Base-by-base conservation (phyloP, 2,797 vertebrate species). In the Sciaenops ocellatus region DNA sequence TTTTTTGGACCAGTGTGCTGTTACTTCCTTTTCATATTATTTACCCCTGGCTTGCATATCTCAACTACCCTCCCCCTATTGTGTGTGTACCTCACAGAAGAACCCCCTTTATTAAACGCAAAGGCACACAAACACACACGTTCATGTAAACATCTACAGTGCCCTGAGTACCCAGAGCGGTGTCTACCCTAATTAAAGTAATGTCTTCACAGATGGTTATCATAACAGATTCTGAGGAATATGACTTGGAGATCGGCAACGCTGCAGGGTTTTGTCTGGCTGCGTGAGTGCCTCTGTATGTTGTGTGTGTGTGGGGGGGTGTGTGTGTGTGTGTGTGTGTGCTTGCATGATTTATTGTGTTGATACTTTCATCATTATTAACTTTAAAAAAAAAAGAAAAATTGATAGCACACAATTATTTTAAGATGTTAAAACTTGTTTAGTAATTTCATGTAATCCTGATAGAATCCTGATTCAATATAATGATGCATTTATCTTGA, bases 171-270 rank as follows among this genome's bases (percentile, higher is more conserved):
- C 69, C 69, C 11, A 52, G 48, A 86, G 69, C 73, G 44, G 78
- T 68, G 74, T 87, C 74, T 85, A 72, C 72, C 56, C 88, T 91
- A 89, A 92, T 93, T 93, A 91, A 90, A 83, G 50, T n/a, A 81
- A 71, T 57, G 10, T 80, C 75, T 75, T 85, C 75, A 82, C 88
- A 90, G 89, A 91, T 93, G 87, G 87, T 85, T 62, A 73, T 78
- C 38, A 83, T 18, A 78, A 80, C 61, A 67, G 50, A 74, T 69
- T 76, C 41, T 2, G 30, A 82, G 70, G 78, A 78, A 84, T 73
- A 74, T 63, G 78, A 72, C 83, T 91, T 77, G 52, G 54, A 64
- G 62, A 69, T 48, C 15, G 34, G 62, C 47, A 4, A 41, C 0
- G 22, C 86, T 84, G 56, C 54, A 60, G 87, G 85, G 47, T 50